phyloP scores from a whole-genome alignment of 2,113 vertebrate genomes.

The Nycticebus coucang region DNA sequence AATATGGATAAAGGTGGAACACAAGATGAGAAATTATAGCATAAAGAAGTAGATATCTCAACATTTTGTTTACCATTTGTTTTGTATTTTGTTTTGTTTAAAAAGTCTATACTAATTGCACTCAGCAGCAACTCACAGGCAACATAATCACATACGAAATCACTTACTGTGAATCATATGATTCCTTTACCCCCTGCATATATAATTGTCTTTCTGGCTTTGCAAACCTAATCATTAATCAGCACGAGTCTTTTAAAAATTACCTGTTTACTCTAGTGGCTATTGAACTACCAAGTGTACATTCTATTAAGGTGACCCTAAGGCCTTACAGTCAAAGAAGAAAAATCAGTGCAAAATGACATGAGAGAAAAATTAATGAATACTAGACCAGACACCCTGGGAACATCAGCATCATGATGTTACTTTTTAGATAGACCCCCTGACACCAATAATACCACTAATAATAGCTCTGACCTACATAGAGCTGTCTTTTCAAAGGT shows the following conservation, averaged over 20 bases:
- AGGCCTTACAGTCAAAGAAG: not conserved
- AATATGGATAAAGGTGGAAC: not conserved
- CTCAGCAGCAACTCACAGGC: slow-evolving; percentile 42
- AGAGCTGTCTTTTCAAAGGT: slow-evolving; percentile 34
- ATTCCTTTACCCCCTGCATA: slow-evolving; percentile 41
- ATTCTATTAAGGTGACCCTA: slow-evolving; percentile 58
- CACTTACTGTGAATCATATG: slow-evolving; percentile 51
- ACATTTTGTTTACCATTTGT: slow-evolving; percentile 4
- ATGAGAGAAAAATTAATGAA: not conserved
- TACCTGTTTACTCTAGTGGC: slow-evolving; percentile 66
- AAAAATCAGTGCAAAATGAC: slow-evolving; percentile 44
- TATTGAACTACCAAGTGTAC: slow-evolving; percentile 56
- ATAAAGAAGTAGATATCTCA: not conserved
- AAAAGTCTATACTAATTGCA: slow-evolving; percentile 47
- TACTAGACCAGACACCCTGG: slow-evolving; percentile 1
- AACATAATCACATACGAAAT: slow-evolving; percentile 66
- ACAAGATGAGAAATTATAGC: not conserved
- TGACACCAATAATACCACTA: slow-evolving; percentile 41
- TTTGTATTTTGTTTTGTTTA: slow-evolving; percentile 26
- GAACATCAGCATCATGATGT: not conserved
- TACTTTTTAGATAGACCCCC: slow-evolving; percentile 58
- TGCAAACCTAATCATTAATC: slow-evolving; percentile 71
- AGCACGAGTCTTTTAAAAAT: slow-evolving; percentile 68
- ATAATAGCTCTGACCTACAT: slow-evolving; percentile 48
- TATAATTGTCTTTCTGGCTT: slow-evolving; percentile 60